Conservation (phyloP, 2,797 vertebrate species). For the Cyclura pinguis region DNA sequence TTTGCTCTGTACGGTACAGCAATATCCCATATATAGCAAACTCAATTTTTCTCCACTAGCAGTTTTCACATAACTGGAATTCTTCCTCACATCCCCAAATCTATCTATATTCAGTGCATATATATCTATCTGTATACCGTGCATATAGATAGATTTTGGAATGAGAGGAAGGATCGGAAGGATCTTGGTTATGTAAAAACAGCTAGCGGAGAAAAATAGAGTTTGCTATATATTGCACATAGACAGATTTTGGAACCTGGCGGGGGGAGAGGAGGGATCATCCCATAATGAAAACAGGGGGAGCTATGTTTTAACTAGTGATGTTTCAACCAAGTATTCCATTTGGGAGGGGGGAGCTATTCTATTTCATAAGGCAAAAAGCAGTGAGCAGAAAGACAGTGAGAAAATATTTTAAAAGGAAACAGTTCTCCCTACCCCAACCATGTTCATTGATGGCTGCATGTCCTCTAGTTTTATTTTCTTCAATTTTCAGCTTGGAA, state of each 20-base stretch:
- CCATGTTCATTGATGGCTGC: too few relatives aligned
- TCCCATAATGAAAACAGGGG: neutral
- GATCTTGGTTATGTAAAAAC: neutral
- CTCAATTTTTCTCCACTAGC: too few relatives aligned
- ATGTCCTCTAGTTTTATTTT: too few relatives aligned
- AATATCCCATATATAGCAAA: too few relatives aligned
- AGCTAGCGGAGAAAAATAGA: neutral
- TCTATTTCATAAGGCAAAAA: neutral
- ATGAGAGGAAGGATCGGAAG: neutral
- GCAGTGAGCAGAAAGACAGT: neutral
- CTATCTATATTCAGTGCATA: neutral
- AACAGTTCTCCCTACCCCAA: neutral
- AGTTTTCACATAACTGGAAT: neutral
- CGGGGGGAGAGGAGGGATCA: neutral
- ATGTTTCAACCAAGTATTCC: neutral
- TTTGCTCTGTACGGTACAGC: neutral
- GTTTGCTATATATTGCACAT: neutral
- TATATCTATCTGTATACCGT: too few relatives aligned
- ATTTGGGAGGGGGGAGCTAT: neutral
- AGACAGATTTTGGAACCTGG: neutral
- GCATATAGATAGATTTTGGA: neutral
- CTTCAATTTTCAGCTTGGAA: too few relatives aligned
- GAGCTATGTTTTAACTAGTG: neutral
- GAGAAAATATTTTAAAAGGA: neutral
- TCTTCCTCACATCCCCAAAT: neutral